A percentile compares a stretch with the other conserved stretches of the same genome.
Conservation (phyloP, 1,140 invertebrate genomes). For the Zaprionus kolodkinae region DNA sequence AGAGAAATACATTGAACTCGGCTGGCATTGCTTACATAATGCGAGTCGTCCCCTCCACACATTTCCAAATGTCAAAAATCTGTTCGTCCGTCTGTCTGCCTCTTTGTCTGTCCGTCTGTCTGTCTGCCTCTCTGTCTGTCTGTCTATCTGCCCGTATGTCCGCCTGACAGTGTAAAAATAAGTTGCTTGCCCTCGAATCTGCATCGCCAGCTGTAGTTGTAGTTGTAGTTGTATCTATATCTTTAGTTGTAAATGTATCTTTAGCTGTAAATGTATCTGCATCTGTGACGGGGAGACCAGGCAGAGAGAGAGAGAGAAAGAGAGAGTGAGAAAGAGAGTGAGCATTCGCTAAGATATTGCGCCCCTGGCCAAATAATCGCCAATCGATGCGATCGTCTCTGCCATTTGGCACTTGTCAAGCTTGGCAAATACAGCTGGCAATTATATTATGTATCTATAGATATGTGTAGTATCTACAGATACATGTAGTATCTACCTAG, state of each 20-base stretch:
- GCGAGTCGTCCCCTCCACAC: conserved; percentile 13
- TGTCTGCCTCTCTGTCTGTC: conserved; percentile 27
- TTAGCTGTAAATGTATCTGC: neutral
- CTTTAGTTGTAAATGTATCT: neutral
- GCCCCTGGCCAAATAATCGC: conserved; percentile 20
- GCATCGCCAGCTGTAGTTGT: conserved; percentile 11
- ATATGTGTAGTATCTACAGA: neutral
- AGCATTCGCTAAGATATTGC: conserved; percentile 16
- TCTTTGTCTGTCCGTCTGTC: neutral
- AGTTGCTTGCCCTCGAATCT: conserved; percentile 43
- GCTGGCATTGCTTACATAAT: conserved; percentile 63
- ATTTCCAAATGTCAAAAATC: conserved; percentile 50
- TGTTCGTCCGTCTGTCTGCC: conserved; percentile 14
- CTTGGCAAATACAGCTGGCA: conserved; percentile 7
- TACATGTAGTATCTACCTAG: neutral
- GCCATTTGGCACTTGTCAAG: conserved; percentile 31
- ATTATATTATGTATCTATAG: neutral
- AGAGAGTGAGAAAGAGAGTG: no score
- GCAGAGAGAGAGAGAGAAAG: no score
- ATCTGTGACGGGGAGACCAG: neutral
- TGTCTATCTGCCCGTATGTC: neutral
- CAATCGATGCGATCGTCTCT: conserved; percentile 25
- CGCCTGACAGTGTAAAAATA: conserved; percentile 35
- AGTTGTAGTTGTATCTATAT: neutral
- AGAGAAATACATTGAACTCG: conserved; percentile 67